These are phyloP conservation scores for Patella ulyssiponensis DNA, from an alignment of 2,888 invertebrate species.

Conservation along the genomic window DNA sequence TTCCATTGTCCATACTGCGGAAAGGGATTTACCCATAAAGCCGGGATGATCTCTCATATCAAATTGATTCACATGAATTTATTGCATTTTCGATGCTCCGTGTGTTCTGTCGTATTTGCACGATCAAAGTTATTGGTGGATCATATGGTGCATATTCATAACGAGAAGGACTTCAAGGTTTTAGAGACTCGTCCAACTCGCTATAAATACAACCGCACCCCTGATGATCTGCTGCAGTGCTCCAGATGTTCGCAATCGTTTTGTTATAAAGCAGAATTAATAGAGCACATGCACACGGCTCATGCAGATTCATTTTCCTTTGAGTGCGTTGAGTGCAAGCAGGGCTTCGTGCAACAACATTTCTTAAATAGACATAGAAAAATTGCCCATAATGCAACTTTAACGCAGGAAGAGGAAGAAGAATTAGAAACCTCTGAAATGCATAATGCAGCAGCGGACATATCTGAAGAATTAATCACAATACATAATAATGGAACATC, in stretches of 20 bases:
- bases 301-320: slow-evolving; percentile 54
- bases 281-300: slow-evolving; percentile 54
- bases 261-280: slow-evolving; percentile 53
- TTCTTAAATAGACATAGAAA: slow-evolving; percentile 50
- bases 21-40: slow-evolving; percentile 51
- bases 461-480: no score
- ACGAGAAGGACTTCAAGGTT: slow-evolving; percentile 29
- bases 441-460: background rate
- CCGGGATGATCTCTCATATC: slow-evolving; percentile 53
- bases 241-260: slow-evolving; percentile 52
- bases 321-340: slow-evolving; percentile 51
- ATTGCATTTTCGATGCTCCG: slow-evolving; percentile 46
- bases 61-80: slow-evolving; percentile 54
- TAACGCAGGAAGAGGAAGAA: slow-evolving; percentile 29
- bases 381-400: slow-evolving; percentile 43
- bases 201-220: slow-evolving; percentile 48
- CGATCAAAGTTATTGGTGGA: slow-evolving; percentile 44
- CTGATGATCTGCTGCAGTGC: slow-evolving; percentile 51
- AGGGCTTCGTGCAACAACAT: slow-evolving; percentile 51
- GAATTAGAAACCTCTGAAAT: slow-evolving; percentile 15
- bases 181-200: slow-evolving; percentile 30
- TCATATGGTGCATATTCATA: slow-evolving; percentile 55
- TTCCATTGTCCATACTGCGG: slow-evolving; percentile 63
- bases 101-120: slow-evolving; percentile 46
- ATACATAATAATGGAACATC: no score